Percentiles rank a stretch among this genome's conserved stretches.
Evolutionary conservation across 2,797 vertebrate genomes (phyloP).

Genomic region (Coendou prehensilis): DNA sequence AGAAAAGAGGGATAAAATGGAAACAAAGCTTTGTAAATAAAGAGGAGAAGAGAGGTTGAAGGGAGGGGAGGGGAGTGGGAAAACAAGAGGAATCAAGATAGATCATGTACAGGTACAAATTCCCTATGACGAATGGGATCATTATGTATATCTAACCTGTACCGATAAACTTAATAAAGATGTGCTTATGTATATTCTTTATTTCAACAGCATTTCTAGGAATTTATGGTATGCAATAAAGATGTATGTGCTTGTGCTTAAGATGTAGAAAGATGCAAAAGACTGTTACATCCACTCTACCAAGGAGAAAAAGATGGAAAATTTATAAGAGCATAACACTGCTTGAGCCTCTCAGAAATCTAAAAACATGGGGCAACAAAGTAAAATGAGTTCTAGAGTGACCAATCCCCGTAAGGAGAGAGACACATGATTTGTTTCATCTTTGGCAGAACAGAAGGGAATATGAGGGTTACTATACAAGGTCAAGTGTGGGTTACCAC

Average conservation of each 20-base stretch:
- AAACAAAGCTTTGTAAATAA: no score
- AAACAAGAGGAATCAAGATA: not conserved
- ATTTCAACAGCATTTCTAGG: slow-evolving; percentile 36
- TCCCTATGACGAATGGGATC: not conserved
- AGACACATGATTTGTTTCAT: slow-evolving; percentile 14
- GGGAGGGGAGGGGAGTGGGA: not conserved
- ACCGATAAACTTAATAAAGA: not conserved
- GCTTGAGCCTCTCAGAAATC: slow-evolving; percentile 22
- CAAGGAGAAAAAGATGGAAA: slow-evolving; percentile 17
- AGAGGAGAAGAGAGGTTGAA: not conserved
- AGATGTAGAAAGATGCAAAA: not conserved
- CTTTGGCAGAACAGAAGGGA: not conserved
- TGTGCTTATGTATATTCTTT: slow-evolving; percentile 12
- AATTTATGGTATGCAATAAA: slow-evolving; percentile 60
- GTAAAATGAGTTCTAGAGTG: not conserved
- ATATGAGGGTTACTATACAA: not conserved
- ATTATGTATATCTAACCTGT: not conserved
- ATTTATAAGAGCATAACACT: slow-evolving; percentile 6
- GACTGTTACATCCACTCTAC: not conserved
- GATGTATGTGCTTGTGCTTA: not conserved
- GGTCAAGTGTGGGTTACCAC: not conserved
- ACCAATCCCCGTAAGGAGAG: slow-evolving; percentile 8
- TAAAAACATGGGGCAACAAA: slow-evolving; percentile 6
- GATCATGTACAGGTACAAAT: not conserved
- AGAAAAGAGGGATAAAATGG: not conserved